Evolutionary conservation across 2,797 vertebrate genomes (phyloP).

Genomic region (Galago senegalensis): DNA sequence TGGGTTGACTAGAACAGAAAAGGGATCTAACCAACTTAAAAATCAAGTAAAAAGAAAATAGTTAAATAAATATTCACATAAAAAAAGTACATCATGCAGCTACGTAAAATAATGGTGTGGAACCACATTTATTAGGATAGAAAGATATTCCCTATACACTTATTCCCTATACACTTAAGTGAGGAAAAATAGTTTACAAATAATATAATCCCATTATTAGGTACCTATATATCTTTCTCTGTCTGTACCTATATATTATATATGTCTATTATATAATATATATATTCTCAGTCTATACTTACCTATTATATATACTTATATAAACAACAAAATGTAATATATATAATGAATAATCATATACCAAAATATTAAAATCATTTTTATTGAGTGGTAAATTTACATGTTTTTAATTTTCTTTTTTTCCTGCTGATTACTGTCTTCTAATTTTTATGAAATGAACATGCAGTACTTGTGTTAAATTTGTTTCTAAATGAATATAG

Average conservation of each 20-base stretch:
- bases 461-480: constrained; percentile 54
- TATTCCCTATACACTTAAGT: constrained; percentile 3
- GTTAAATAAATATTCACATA: background rate
- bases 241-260: background rate
- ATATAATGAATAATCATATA: background rate
- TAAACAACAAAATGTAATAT: background rate
- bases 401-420: constrained; percentile 50
- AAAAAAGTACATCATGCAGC: background rate
- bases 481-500: constrained; percentile 66
- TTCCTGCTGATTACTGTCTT: constrained; percentile 22
- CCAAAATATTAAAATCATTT: constrained; percentile 53
- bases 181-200: constrained; percentile 35
- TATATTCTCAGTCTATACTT: no score
- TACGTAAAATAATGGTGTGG: constrained; percentile 23
- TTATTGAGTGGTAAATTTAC: background rate
- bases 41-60: constrained; percentile 18
- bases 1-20: background rate
- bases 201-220: constrained; percentile 16
- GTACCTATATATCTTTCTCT: background rate
- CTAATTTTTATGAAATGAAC: constrained; percentile 64
- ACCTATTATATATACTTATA: no score
- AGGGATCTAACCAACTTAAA: constrained; percentile 25
- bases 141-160: constrained; percentile 14
- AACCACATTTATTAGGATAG: constrained; percentile 58
- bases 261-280: no score